Evolutionary conservation across 2,797 vertebrate genomes (phyloP), one percentile per base, ranked within the genome.

Genomic region (Arctocebus calabarensis): DNA sequence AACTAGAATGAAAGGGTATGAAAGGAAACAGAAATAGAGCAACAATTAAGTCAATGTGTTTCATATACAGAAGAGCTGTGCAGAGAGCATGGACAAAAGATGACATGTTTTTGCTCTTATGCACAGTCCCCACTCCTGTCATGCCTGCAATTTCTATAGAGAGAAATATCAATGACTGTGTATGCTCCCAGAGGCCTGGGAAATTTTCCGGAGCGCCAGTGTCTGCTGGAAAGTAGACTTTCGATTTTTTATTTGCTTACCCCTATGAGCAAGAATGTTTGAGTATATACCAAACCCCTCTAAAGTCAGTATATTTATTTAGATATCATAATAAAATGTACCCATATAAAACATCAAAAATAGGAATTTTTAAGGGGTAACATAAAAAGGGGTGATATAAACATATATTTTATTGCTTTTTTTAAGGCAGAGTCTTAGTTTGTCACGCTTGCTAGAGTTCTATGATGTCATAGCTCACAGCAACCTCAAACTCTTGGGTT

Each of bases 1-100:
- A 45, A 74, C 37, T 25, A 48, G 20, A 92, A 55, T 70, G 40
- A 78, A 82, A 88, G 73, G 70, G 27, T 17, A 40, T 14, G 11
- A 90, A 96, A 94, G 59, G 68, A 88, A 84, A 12, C 25, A 84
- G 40, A 64, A 55, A 55, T 37, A 61, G 75, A 77, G 43, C 37
- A 57, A 82, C 25, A 93, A 32, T 78, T n/a, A 61, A 40, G 34
- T 92, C 92, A 92, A 52, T 48, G 61, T 27, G 45, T 40, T 96
- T 77, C 81, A 48, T 43, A 43, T 23, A 64, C 66, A 52, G 14
- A 93, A 78, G 71, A 84, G 40, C 73, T 32, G 3, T 40, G 2
- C 25, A 64, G n/a, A 90, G 22, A 92, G 55, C n/a, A 86, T 22
- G 19, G 13, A 22, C 43, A 40, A 70, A 90, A 78, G 45, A 70